Evolutionary conservation across 2,888 invertebrate species (phyloP), one percentile per base, ranked within the genome.

Genomic region (Rhodophaea formosa): DNA sequence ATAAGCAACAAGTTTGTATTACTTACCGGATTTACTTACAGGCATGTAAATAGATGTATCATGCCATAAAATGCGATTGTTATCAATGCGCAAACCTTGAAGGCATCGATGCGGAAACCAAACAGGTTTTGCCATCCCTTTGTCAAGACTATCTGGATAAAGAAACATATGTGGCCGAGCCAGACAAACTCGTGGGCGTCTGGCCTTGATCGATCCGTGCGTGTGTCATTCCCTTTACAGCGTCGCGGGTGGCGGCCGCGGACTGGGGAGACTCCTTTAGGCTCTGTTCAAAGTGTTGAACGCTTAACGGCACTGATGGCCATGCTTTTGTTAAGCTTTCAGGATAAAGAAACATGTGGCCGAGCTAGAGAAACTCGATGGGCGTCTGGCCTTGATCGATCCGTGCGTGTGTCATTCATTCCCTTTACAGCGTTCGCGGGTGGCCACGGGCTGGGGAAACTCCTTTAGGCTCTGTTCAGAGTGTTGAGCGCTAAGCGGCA

Each of bases 161-260:
- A 51, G 35, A 32, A 32, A 58, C 58, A 56, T 47, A 39, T 61
- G 61, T 56, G 49, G 59, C 53, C 39, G 54, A 54, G 58, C 59
- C 56, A 63, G 59, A 55, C 61, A 57, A 57, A 23, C 56, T 53
- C 29, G 61, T 62, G 61, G 67, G 60, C 78, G 82, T 79, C 78
- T 86, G 83, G 78, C 85, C 82, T 85, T 86, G 85, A 87, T 88
- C 87, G 86, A 88, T 84, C 84, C 64, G 72, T 74, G 82, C 79
- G 84, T 81, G 80, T 80, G n/a, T n/a, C n/a, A n/a, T n/a, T n/a
- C n/a, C n/a, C n/a, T n/a, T n/a, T n/a, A n/a, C n/a, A n/a, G n/a
- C n/a, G n/a, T n/a, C n/a, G n/a, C n/a, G n/a, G n/a, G n/a, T n/a
- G n/a, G n/a, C n/a, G n/a, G n/a, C n/a, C n/a, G n/a, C n/a, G n/a